Base-by-base conservation (phyloP, 1,140 invertebrate genomes). In the Centruroides vittatus region DNA sequence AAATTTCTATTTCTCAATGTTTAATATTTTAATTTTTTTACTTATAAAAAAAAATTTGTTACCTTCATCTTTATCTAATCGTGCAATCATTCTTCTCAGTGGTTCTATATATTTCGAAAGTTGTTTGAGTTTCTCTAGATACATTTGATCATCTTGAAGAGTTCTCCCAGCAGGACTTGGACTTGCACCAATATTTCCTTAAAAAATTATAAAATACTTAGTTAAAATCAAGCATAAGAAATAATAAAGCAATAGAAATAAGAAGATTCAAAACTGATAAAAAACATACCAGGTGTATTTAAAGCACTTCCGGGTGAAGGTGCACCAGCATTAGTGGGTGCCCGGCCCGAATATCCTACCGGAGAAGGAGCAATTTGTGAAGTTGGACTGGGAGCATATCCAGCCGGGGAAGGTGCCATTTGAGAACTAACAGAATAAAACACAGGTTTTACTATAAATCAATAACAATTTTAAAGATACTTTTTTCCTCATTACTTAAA, bases 101-200 rank as follows among this genome's bases (percentile, higher is more conserved):
- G 93, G 90, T 64, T 94, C 93, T 67, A 94, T 91, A 70, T 93
- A 97, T 73, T 92, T 93, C 67, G 85, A 89, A 5, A 96, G 76
- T 70, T 94, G 88, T 46, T 88, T 81, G 49, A 95, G 84, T 76
- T 95, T 96, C 67, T 95, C 92, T 60, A 89, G 75, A 69, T 95
- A 96, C 1, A 85, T 84, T 57, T 88, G 87, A 68, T 95, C 91
- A 67, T 95, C 91, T 55, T 64, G 61, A 12, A 68, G 57, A 35
- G 58, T 65, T 57, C 68, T 58, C 12, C 64, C 61, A 12, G 67
- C 65, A 35, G 72, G 71, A 58, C 72, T 81, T 73, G 58, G 74
- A 62, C 68, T 76, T 36, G 70, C 57, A 46, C 67, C 70, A 9
- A 69, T 63, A 47, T 68, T 65, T 23, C 65, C 67, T 54, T 66